phyloP scores from a whole-genome alignment of 2,797 vertebrate species.

The Chaunax sp. region DNA sequence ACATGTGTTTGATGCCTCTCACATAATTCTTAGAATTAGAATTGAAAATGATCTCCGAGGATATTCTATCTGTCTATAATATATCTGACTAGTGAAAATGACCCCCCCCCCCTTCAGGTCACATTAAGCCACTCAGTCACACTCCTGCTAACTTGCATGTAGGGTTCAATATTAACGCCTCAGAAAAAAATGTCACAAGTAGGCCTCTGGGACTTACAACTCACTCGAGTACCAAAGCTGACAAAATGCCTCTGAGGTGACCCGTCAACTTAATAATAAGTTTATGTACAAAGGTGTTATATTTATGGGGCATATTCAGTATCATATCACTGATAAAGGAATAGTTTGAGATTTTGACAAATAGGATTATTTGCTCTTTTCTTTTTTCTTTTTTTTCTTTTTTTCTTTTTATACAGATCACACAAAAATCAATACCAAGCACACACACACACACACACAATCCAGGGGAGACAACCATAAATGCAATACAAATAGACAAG shows the following conservation, averaged over 20 bases:
- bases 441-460: no score
- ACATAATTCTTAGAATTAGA: conserved; percentile 22
- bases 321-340: no score
- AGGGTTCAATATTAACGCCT: conserved; percentile 43
- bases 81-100: conserved; percentile 21
- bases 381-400: no score
- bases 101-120: conserved; percentile 11
- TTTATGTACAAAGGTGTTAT: neutral
- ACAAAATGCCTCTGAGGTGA: conserved; percentile 2
- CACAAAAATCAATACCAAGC: no score
- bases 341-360: no score
- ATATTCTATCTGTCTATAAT: conserved; percentile 14
- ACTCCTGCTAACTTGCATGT: conserved; percentile 42
- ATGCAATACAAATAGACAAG: no score
- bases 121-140: conserved; percentile 36
- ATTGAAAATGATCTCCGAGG: conserved; percentile 14
- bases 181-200: conserved; percentile 37
- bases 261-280: neutral
- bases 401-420: no score
- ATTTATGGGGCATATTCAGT: no score
- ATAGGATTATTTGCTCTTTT: no score
- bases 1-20: conserved; percentile 6
- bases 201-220: conserved; percentile 30
- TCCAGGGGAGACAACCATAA: no score
- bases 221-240: conserved; percentile 9